Evolutionary conservation across 2,113 vertebrate genomes (phyloP), one percentile per base, ranked within the genome.

Genomic region (Salvelinus sp.): DNA sequence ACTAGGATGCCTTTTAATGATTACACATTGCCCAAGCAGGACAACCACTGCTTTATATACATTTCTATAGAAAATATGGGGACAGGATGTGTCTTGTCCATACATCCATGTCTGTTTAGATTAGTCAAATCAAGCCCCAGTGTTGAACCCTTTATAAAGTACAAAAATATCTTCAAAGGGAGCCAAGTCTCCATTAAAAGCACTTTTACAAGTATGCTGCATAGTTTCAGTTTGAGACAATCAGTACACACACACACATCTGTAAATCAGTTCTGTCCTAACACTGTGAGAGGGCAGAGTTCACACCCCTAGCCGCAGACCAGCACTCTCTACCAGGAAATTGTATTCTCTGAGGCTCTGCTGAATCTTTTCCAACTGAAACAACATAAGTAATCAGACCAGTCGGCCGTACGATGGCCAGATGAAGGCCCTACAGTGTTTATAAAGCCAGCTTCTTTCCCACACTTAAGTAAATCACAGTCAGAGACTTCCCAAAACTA

Each of bases 361-460:
- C 44, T 82, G 83, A 83, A 82, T 73, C 74, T 65, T 70, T 78
- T 84, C 83, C 86, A 85, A 85, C 72, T 75, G 78, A 80, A 87
- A 87, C 75, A 85, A 76, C 73, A 78, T n/a, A 78, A 85, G 79
- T 83, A 83, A 87, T 82, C 75, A 82, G 74, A 73, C 44, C 75
- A 78, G 69, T 80, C 65, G 70, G 38, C 69, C 70, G 7, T 78
- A 62, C 73, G 79, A 44, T 44, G 38, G 38, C 38, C 50, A 16
- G 50, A 73, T 74, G 75, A 83, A 85, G 78, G 69, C 73, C 73
- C 74, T 73, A 30, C 50, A 64, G 64, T 83, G 75, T 85, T 87
- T 85, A 83, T 72, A 80, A 80, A 82, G 66, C 28, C 65, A 79
- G 60, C 27, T 70, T 50, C 44, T 77, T 87, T 84, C 83, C 79